These are phyloP conservation scores for Miniopterus natalensis DNA, from an alignment of 2,113 vertebrate species.

Conservation along the genomic window DNA sequence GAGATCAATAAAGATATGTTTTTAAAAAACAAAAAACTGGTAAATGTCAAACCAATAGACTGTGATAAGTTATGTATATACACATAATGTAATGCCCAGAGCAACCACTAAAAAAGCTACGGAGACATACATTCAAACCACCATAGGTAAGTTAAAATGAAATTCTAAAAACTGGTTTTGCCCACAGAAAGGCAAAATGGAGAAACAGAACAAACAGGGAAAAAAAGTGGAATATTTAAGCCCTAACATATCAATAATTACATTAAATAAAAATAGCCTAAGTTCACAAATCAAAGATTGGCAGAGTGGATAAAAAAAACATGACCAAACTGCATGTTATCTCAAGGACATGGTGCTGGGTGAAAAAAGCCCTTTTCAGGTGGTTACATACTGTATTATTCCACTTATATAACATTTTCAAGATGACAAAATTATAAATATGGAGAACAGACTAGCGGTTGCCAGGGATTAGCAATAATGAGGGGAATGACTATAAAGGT, in stretches of 20 bases:
- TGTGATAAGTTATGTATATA: background rate
- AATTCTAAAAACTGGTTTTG: slow-evolving; percentile 8
- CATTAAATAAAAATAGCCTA: background rate
- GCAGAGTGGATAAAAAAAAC: background rate
- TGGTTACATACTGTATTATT: background rate
- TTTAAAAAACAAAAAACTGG: no score
- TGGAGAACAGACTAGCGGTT: background rate
- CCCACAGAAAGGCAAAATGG: background rate
- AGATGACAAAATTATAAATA: background rate
- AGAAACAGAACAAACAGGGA: background rate
- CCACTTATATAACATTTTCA: background rate
- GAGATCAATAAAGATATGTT: no score
- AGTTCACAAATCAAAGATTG: background rate
- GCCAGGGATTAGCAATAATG: background rate
- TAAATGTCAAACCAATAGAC: background rate
- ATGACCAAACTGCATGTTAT: background rate
- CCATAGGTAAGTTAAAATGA: background rate
- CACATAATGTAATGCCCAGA: background rate
- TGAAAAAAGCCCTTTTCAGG: background rate
- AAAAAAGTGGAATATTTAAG: background rate
- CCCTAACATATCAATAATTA: background rate
- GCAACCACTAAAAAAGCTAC: background rate
- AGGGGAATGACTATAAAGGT: background rate
- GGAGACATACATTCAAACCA: slow-evolving; percentile 12
- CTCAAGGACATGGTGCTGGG: background rate